These are phyloP conservation scores for Chloroclysta siterata DNA, from an alignment of 2,888 invertebrate species.

Conservation along the genomic window DNA sequence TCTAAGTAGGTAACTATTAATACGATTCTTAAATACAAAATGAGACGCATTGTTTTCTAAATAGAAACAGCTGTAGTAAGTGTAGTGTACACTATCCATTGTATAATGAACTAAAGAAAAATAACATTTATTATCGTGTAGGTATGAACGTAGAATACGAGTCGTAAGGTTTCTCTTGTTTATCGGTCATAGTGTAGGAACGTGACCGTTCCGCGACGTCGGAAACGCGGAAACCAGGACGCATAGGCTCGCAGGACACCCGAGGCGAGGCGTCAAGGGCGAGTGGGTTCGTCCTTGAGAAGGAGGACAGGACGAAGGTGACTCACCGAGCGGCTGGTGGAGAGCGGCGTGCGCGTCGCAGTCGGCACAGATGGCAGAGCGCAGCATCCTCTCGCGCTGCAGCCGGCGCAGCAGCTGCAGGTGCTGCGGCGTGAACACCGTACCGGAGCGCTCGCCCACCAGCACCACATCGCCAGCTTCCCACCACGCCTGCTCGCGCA, in stretches of 20 bases:
- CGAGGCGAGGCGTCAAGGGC: slow-evolving; percentile 23
- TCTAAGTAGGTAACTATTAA: background rate
- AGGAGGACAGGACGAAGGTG: slow-evolving; percentile 49
- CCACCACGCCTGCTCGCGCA: slow-evolving; percentile 85
- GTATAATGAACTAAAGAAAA: background rate
- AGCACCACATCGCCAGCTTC: slow-evolving; percentile 85
- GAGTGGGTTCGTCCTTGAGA: slow-evolving; percentile 31
- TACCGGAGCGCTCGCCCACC: slow-evolving; percentile 83
- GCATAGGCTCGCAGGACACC: slow-evolving; percentile 37
- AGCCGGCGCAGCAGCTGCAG: slow-evolving; percentile 87
- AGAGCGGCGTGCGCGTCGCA: slow-evolving; percentile 79
- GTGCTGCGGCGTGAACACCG: slow-evolving; percentile 88
- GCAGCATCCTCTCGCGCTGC: slow-evolving; percentile 85
- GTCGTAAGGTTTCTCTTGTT: slow-evolving; percentile 56
- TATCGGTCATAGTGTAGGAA: slow-evolving; percentile 40
- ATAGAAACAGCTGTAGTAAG: too few relatives aligned
- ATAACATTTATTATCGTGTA: slow-evolving; percentile 7
- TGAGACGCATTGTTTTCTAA: background rate
- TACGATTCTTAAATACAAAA: background rate
- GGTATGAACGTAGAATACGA: slow-evolving; percentile 32
- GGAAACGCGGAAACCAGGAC: slow-evolving; percentile 10
- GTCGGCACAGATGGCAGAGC: slow-evolving; percentile 83
- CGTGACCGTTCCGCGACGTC: slow-evolving; percentile 32
- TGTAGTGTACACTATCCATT: background rate
- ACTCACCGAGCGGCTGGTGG: slow-evolving; percentile 80